Base-by-base conservation (phyloP, 2,888 invertebrate genomes). In the Gortyna flavago region DNA sequence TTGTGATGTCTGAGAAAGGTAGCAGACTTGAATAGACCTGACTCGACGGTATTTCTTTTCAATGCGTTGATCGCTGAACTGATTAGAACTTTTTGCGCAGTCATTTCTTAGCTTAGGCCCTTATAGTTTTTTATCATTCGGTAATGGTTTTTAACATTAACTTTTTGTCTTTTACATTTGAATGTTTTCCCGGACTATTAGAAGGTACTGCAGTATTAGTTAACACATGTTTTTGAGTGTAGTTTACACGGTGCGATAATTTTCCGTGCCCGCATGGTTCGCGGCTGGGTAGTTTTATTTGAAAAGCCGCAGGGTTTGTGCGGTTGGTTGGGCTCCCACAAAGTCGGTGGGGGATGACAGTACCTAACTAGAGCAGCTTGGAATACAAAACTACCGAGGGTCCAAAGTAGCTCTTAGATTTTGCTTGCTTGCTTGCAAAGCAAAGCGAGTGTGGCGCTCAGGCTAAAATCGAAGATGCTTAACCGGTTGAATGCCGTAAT, bases 41-140 rank as follows among this genome's bases (percentile, higher is more conserved):
- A 84, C 66, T 86, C 64, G 48, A n/a, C 86, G 51, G 18, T 83
- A 75, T 79, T 69, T 65, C 83, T 77, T 74, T 84, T 72, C 72
- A 75, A 72, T 67, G 68, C 67, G 64, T 77, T 83, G 62, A 70
- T 79, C 73, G 65, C 71, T 51, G 61, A 84, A 75, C 79, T 57
- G 38, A 64, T 84, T 83, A 65, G 41, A 74, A 67, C 38, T 79
- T 84, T 84, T 84, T 86, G 84, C 84, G 57, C 69, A 75, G 69
- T 84, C 87, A 84, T 84, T 75, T 80, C 69, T 75, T 72, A 75
- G 38, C 51, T 70, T 72, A 84, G 80, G 57, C 25, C 61, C 51
- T 62, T n/a, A n/a, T n/a, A 72, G 59, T 77, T 83, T 81, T 81
- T 83, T 76, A 72, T 69, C 82, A 62, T 85, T 64, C 68, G 68